Evolutionary conservation across 2,113 vertebrate species (phyloP).

Genomic region (Malurus elegans): DNA sequence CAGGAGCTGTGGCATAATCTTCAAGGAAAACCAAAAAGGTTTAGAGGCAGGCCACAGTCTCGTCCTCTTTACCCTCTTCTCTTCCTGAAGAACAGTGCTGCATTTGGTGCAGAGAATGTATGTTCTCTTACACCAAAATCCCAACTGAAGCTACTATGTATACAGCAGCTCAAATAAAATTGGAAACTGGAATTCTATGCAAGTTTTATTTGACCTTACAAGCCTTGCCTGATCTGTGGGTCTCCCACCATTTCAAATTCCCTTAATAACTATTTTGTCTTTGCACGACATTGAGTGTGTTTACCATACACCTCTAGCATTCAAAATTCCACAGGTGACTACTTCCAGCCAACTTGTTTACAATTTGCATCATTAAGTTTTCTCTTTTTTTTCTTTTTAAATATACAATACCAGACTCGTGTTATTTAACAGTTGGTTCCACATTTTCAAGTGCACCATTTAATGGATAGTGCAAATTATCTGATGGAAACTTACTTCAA

Average conservation of each 20-base stretch:
- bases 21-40: neutral
- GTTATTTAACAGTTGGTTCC: neutral
- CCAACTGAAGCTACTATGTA: neutral
- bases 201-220: neutral
- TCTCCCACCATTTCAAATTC: neutral
- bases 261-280: neutral
- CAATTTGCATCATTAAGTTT: neutral
- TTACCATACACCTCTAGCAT: neutral
- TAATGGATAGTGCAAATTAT: neutral
- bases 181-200: neutral
- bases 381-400: neutral
- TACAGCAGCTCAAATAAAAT: neutral
- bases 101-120: neutral
- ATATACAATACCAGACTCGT: neutral
- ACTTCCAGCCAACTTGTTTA: neutral
- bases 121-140: neutral
- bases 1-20: slow-evolving; percentile 98
- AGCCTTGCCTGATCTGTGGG: neutral
- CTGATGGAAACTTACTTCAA: neutral
- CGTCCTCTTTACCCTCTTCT: neutral
- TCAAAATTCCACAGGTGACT: neutral
- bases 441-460: neutral
- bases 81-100: neutral
- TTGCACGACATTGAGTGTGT: neutral
- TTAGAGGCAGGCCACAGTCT: neutral